A percentile compares a stretch with the other conserved stretches of the same genome.
phyloP scores from a whole-genome alignment of 1,140 invertebrate species.

The Tribolium castaneum region DNA sequence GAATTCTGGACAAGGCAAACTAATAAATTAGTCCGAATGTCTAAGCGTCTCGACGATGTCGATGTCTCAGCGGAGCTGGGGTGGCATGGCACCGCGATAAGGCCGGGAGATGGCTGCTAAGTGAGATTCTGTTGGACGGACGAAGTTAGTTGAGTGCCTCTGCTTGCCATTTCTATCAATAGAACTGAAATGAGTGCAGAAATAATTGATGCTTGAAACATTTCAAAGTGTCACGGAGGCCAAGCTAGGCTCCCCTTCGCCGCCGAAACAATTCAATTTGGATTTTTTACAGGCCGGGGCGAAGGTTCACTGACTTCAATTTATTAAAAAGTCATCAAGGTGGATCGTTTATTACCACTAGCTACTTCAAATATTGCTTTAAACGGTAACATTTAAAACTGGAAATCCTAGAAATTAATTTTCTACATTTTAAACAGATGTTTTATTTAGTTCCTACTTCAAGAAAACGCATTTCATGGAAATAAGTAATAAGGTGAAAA shows the following conservation, averaged over 20 bases:
- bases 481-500: neutral
- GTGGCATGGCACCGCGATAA: slow-evolving; percentile 17
- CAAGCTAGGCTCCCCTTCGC: neutral
- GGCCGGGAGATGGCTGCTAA: neutral
- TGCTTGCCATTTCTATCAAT: slow-evolving; percentile 16
- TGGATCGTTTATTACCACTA: neutral
- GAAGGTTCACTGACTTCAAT: neutral
- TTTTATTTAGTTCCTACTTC: no score
- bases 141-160: slow-evolving; percentile 4
- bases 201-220: slow-evolving; percentile 34
- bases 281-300: slow-evolving; percentile 1
- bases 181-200: slow-evolving; percentile 21
- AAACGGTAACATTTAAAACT: no score
- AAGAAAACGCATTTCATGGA: no score
- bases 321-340: neutral
- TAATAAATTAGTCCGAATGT: slow-evolving; percentile 42
- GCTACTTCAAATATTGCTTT: no score
- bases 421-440: no score
- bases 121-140: slow-evolving; percentile 6
- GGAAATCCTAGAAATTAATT: no score
- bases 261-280: slow-evolving; percentile 18
- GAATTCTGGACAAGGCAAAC: slow-evolving; percentile 36
- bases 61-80: neutral
- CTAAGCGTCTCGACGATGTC: slow-evolving; percentile 26
- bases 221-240: slow-evolving; percentile 22